Evolutionary conservation across 2,113 vertebrate genomes (phyloP), one percentile per base, ranked within the genome.

Genomic region (Pluvialis apricaria): DNA sequence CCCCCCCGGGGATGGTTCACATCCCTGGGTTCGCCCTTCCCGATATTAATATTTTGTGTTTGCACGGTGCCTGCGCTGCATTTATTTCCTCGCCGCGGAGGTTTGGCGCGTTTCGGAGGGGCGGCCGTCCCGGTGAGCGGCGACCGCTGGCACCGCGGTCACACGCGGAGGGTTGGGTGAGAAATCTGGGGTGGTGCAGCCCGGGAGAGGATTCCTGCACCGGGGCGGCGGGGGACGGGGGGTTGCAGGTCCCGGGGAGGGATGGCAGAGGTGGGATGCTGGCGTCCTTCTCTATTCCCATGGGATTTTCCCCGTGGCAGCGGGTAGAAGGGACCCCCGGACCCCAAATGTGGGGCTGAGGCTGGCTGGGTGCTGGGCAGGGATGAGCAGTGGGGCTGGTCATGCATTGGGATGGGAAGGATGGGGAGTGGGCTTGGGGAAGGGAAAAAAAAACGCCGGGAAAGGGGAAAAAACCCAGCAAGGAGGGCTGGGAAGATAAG

Each of bases 171-270:
- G 55, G 20, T 71, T 32, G 3, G 8, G 40, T 36, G 64, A 26
- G 40, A 55, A 75, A 66, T 45, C 21, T 11, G 11, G 44, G 16
- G 11, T 31, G 25, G 24, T n/a, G 42, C 51, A 17, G 22, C 14
- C 32, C 12, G 6, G 64, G 65, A 58, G 64, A 66, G 0, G 3
- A n/a, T 90, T 47, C 58, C 31, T 42, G 58, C 57, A 66, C 36
- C 5, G 3, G 6, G 3, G 8, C 8, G 26, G 8, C 7, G 9
- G 54, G 6, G n/a, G n/a, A n/a, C n/a, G n/a, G n/a, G n/a, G n/a
- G n/a, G n/a, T n/a, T n/a, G n/a, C n/a, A n/a, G n/a, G n/a, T n/a
- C n/a, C 18, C 7, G 6, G 15, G 62, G 75, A 54, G 38, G 44
- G 70, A 6, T 36, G 36, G 38, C 76, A 58, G 71, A 54, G 15